phyloP scores from a whole-genome alignment of 2,888 invertebrate species.

The Onchidella celtica region DNA sequence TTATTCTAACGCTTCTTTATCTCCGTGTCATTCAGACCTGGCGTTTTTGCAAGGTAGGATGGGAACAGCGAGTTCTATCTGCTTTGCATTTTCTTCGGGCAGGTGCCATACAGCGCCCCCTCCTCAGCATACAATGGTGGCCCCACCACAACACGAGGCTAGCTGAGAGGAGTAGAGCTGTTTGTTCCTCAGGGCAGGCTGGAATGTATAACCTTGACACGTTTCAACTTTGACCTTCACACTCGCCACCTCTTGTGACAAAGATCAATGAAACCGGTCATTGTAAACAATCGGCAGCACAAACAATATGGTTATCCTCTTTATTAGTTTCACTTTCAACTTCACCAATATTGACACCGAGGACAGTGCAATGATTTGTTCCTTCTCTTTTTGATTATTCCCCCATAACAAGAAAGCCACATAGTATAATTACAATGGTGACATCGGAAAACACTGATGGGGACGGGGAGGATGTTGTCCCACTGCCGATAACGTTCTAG shows the following conservation, averaged over 20 bases:
- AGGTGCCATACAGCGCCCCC: constrained; percentile 34
- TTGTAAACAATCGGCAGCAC: constrained; percentile 19
- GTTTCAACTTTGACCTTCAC: constrained; percentile 23
- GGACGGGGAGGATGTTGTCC: too few species aligned
- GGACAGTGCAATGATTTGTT: too few species aligned
- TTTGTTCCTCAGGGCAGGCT: constrained; percentile 9
- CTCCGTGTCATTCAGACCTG: too few species aligned
- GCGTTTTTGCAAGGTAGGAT: background rate
- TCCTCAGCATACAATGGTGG: constrained; percentile 1
- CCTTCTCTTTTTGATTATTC: background rate
- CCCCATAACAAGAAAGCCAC: too few species aligned
- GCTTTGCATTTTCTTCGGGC: constrained; percentile 28
- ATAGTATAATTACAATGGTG: too few species aligned
- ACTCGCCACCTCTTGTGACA: constrained; percentile 23
- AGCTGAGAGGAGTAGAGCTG: constrained; percentile 5
- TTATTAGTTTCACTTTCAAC: too few species aligned
- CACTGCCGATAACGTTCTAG: too few species aligned
- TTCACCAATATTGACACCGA: too few species aligned
- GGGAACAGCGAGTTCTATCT: background rate
- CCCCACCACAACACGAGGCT: constrained; percentile 8
- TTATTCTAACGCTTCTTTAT: too few species aligned
- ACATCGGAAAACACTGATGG: too few species aligned
- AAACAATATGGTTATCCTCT: too few species aligned
- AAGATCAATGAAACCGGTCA: constrained; percentile 38
- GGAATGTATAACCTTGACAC: constrained; percentile 45